phyloP scores from a whole-genome alignment of 1,140 invertebrate genomes.

The Pseudomyrmex gracilis region DNA sequence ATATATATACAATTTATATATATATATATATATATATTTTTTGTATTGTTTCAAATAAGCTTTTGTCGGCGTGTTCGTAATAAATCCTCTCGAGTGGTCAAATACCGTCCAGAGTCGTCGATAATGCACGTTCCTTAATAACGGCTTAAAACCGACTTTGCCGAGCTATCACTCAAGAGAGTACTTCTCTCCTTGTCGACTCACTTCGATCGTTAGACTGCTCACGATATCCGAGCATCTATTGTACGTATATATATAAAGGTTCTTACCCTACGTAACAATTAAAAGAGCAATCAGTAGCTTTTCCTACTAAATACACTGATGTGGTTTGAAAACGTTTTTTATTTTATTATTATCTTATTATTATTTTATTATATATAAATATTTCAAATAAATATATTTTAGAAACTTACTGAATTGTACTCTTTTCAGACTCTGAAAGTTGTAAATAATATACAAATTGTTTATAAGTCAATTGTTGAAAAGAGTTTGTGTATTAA shows the following conservation, averaged over 20 bases:
- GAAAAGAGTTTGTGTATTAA: too few relatives aligned
- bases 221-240: slow-evolving; percentile 44
- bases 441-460: too few relatives aligned
- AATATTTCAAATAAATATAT: too few relatives aligned
- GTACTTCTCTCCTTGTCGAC: slow-evolving; percentile 62
- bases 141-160: slow-evolving; percentile 67
- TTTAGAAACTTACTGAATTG: too few relatives aligned
- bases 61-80: not conserved
- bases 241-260: slow-evolving; percentile 52
- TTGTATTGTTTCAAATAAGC: not conserved
- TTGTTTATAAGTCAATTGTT: too few relatives aligned
- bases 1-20: too few relatives aligned
- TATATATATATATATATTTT: too few relatives aligned
- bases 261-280: slow-evolving; percentile 46
- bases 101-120: slow-evolving; percentile 37
- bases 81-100: slow-evolving; percentile 58
- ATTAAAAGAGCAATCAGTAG: slow-evolving; percentile 45
- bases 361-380: too few relatives aligned
- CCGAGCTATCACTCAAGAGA: slow-evolving; percentile 61
- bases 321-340: not conserved
- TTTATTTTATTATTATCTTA: slow-evolving; percentile 9
- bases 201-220: slow-evolving; percentile 62
- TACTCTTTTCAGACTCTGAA: too few relatives aligned
- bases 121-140: slow-evolving; percentile 69
- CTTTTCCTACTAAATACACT: not conserved